These are phyloP conservation scores for Invenusta paracnida DNA, from an alignment of 2,888 invertebrate genomes.

Conservation along the genomic window DNA sequence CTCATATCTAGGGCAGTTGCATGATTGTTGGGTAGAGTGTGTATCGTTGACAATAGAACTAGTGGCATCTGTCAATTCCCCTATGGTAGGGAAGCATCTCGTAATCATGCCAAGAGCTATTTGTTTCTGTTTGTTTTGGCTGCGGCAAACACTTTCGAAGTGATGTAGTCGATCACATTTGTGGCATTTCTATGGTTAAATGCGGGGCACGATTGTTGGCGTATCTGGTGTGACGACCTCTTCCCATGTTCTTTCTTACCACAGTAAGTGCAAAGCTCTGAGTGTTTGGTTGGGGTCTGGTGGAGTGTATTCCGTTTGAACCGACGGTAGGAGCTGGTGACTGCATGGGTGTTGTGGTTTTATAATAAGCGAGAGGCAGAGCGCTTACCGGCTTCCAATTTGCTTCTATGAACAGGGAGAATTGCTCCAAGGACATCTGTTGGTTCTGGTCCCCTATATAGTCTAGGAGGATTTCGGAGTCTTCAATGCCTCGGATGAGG, in stretches of 20 bases:
- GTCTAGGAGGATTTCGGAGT: not conserved
- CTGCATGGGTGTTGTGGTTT: not conserved
- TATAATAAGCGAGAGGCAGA: not conserved
- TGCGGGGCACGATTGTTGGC: too few species aligned
- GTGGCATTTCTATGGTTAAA: not conserved
- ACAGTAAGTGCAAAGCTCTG: not conserved
- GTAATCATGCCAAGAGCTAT: too few species aligned
- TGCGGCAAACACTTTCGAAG: too few species aligned
- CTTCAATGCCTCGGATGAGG: not conserved
- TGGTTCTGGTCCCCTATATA: not conserved
- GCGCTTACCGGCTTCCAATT: not conserved
- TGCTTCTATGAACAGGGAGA: not conserved
- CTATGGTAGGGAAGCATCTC: too few species aligned
- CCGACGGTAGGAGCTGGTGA: not conserved
- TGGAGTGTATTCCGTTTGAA: too few species aligned
- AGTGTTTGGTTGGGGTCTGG: not conserved
- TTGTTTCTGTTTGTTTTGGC: too few species aligned
- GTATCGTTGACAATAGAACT: too few species aligned
- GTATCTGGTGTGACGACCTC: too few species aligned
- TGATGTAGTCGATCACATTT: too few species aligned
- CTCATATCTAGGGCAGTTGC: not conserved
- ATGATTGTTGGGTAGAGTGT: too few species aligned
- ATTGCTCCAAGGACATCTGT: not conserved
- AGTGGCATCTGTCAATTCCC: too few species aligned
- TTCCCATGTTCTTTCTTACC: not conserved